Percentiles rank a stretch among this genome's conserved stretches.
Conservation (phyloP, 2,113 vertebrate species). For the Atractosteus spatula region DNA sequence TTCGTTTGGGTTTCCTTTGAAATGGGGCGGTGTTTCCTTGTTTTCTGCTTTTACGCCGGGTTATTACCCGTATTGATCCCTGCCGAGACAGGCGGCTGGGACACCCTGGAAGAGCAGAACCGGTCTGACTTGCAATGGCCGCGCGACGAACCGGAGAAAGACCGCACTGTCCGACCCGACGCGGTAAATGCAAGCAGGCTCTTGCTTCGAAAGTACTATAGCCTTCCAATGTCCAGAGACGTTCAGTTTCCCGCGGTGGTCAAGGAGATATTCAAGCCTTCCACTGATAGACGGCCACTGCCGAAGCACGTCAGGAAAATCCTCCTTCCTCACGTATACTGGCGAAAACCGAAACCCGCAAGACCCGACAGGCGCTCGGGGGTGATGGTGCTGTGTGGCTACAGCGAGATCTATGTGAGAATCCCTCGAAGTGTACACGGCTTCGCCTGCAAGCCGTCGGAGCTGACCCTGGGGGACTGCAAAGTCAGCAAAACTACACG, state of each 20-base stretch:
- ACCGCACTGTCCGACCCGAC: no score
- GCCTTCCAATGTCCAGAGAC: constrained; percentile 50
- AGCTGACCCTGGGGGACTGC: constrained; percentile 54
- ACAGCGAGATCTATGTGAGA: constrained; percentile 44
- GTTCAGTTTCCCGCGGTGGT: constrained; percentile 41
- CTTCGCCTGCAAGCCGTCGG: background rate
- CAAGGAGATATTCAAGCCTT: constrained; percentile 41
- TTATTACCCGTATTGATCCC: no score
- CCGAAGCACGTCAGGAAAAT: constrained; percentile 30
- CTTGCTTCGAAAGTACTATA: constrained; percentile 28
- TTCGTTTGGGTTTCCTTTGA: background rate
- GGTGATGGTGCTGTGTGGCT: constrained; percentile 37
- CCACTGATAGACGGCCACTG: constrained; percentile 29
- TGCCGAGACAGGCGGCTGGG: no score
- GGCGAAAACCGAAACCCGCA: background rate
- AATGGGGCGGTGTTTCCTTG: no score
- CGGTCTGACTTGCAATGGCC: no score
- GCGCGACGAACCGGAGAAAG: no score
- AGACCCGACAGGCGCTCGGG: constrained; percentile 4
- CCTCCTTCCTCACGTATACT: constrained; percentile 35
- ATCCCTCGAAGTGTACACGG: constrained; percentile 42
- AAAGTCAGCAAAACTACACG: constrained; percentile 26
- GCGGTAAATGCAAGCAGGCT: no score
- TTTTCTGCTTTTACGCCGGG: no score
- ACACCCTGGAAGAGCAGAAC: no score